Base-by-base conservation (phyloP, 1,140 invertebrate species). In the Ridgeia piscesae region DNA sequence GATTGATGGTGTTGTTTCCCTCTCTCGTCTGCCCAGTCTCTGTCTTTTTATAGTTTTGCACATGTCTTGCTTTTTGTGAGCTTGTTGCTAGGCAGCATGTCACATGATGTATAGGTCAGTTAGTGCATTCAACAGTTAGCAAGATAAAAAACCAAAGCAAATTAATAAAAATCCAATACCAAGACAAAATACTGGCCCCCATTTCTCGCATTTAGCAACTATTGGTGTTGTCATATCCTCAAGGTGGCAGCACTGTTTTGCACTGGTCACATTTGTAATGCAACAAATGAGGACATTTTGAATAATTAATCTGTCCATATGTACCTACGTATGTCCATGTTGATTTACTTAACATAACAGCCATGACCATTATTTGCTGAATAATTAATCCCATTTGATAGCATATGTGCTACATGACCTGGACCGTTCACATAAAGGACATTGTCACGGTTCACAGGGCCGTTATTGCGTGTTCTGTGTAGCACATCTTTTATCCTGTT, bases 271-370 rank as follows among this genome's bases (percentile, higher is more conserved):
- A 31, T 4, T 21, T 21, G 2, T 21, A 4, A 77, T 1, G 58
- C 58, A 4, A 31, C 58, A 21, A 31, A 4, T 77, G 58, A 77
- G 58, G 58, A 77, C 58, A 77, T 77, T 77, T 77, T 77, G 0
- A 77, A 77, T 77, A 77, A 77, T 77, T 77, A 17, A 77, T 77
- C 58, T 77, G 58, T 77, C 58, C 58, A 77, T 77, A 77, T 77
- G 58, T 77, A 77, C 17, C 58, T 1, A 14, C 27, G 17, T 77
- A 77, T 77, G 58, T 21, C 2, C 27, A 21, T 77, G 58, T 77
- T 77, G 17, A 77, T 77, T 0, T 77, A 77, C 58, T 77, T 77
- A 77, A 77, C 58, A 77, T 77, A 77, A 8, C 27, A 2, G 6
- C 58, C 27, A 31, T 77, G 14, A 21, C 17, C 58, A 77, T 77